A percentile compares a stretch with the other conserved stretches of the same genome.
phyloP scores from a whole-genome alignment of 2,888 invertebrate genomes.

The Palloptera scutellata region DNA sequence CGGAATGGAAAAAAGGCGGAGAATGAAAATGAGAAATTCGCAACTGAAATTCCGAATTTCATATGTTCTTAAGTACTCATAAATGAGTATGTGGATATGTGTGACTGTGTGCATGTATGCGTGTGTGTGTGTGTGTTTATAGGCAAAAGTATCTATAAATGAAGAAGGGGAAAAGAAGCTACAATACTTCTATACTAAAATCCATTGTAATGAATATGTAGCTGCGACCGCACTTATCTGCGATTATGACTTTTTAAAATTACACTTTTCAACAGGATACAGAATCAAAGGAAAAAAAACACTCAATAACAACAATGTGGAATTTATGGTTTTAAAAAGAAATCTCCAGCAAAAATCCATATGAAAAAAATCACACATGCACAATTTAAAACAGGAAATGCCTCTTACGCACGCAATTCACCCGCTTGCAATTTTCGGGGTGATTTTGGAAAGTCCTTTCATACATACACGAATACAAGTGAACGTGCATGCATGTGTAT shows the following conservation, averaged over 20 bases:
- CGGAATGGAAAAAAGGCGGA: constrained; percentile 9
- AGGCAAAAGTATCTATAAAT: not conserved
- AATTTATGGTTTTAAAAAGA: constrained; percentile 32
- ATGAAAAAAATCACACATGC: constrained; percentile 23
- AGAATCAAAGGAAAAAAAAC: constrained; percentile 31
- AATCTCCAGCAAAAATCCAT: constrained; percentile 11
- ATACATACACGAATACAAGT: too few species aligned
- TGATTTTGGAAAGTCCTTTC: too few species aligned
- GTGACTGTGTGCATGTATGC: constrained; percentile 12
- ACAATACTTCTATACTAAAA: constrained; percentile 13
- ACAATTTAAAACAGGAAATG: constrained; percentile 62
- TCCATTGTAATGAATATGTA: constrained; percentile 58
- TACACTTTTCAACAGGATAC: constrained; percentile 48
- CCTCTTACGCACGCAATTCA: constrained; percentile 46
- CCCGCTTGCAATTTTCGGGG: not conserved
- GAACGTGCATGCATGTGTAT: not conserved
- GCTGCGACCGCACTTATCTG: constrained; percentile 59
- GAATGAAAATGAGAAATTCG: constrained; percentile 6
- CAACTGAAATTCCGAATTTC: constrained; percentile 21
- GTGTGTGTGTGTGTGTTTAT: constrained; percentile 13
- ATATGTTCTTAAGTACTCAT: constrained; percentile 18
- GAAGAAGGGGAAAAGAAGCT: constrained; percentile 11
- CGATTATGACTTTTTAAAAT: constrained; percentile 60
- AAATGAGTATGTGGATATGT: constrained; percentile 26
- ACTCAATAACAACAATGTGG: constrained; percentile 16